Evolutionary conservation across 2,888 invertebrate species (phyloP), one percentile per base, ranked within the genome.

Genomic region (Tachystola acroxantha): DNA sequence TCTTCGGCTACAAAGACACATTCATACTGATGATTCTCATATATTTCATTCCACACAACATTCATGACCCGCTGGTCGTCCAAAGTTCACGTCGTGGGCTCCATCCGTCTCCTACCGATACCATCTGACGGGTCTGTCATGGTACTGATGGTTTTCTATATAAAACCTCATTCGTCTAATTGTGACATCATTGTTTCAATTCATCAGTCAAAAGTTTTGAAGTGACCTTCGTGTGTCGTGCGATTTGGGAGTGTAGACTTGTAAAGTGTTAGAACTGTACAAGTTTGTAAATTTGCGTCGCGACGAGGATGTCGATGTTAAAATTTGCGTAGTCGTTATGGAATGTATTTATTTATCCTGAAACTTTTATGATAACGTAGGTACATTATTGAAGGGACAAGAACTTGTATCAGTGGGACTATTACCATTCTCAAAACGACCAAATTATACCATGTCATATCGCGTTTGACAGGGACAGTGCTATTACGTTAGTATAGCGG

Each of bases 151-250:
- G 54, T 48, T 59, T 48, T 53, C 45, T 45, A 46, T 47, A 48
- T 51, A 53, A 52, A 57, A 51, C 44, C 52, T 41, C 48, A 59
- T 64, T 64, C 64, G 62, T 72, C 59, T 71, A 72, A 72, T 78
- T 78, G 79, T 82, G 78, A 82, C 79, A 71, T 82, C 81, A 79
- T 70, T 72, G 71, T 73, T 74, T 74, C 68, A 69, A 75, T 67
- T 72, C 74, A 76, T 79, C 74, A 74, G 70, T 67, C 67, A 64
- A 53, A 50, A 47, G 48, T 50, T 56, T 53, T 61, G 62, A 63
- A 59, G 57, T 58, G 68, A 65, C 78, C 74, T 78, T 68, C 65
- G 58, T 26, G 20, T 32, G 31, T 47, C 49, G 50, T 51, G 48
- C 35, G 34, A 42, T 39, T 49, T 48, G 29, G 44, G 38, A 12